Conservation (phyloP, 2,888 invertebrate genomes). For the Diplazon laetatorius region DNA sequence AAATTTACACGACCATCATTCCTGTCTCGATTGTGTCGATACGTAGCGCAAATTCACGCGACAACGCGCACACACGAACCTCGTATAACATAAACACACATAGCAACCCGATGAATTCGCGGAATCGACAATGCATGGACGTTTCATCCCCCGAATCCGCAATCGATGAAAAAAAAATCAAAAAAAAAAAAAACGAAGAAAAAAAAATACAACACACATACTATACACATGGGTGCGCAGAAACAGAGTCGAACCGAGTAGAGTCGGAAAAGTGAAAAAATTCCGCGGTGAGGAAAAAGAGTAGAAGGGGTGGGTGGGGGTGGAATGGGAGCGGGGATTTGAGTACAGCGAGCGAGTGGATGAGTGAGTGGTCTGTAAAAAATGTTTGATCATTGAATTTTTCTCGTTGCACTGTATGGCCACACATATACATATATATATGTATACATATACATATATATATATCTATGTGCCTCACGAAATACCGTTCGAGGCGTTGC, state of each 20-base stretch:
- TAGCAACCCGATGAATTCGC: conserved; percentile 5
- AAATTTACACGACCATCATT: too few species aligned
- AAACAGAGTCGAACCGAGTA: background rate
- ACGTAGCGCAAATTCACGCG: too few species aligned
- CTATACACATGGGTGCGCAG: too few species aligned
- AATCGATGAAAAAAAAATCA: conserved; percentile 6
- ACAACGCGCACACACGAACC: background rate
- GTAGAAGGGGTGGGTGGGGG: too few species aligned
- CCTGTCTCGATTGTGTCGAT: too few species aligned
- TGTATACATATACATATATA: too few species aligned
- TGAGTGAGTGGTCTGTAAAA: conserved; percentile 60
- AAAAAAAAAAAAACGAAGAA: conserved; percentile 13
- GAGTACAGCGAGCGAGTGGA: conserved; percentile 45
- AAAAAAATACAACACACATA: background rate
- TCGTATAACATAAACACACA: background rate
- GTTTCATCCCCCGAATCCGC: background rate
- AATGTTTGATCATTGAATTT: conserved; percentile 63
- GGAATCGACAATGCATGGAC: background rate
- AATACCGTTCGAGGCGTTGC: conserved; percentile 29
- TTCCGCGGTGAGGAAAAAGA: too few species aligned
- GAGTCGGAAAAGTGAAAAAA: background rate
- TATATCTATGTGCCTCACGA: conserved; percentile 22
- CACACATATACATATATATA: too few species aligned
- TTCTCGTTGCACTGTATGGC: conserved; percentile 41
- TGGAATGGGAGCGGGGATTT: background rate